A percentile compares a stretch with the other conserved stretches of the same genome.
These are phyloP conservation scores for Phainopepla nitens DNA, from an alignment of 2,113 vertebrate species.

Conservation along the genomic window DNA sequence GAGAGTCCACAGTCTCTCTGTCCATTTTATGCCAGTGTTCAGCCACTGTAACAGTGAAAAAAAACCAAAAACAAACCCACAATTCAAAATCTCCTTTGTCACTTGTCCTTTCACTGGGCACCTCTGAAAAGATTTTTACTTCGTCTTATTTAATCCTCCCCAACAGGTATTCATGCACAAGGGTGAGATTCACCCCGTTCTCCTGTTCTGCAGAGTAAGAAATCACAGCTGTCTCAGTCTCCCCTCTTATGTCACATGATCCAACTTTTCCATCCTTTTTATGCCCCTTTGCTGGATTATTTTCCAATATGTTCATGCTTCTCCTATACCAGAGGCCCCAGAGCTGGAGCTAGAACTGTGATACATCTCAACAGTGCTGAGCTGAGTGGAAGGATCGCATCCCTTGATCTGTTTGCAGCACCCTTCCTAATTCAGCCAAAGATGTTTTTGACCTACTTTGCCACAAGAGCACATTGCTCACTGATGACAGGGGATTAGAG, in stretches of 20 bases:
- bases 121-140: background rate
- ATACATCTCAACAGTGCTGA: background rate
- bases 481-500: background rate
- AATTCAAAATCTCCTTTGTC: background rate
- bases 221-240: background rate
- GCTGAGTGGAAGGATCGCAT: background rate
- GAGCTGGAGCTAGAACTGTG: background rate
- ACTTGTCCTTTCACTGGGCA: background rate
- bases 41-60: background rate
- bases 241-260: background rate
- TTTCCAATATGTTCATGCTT: background rate
- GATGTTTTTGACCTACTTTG: background rate
- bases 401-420: background rate
- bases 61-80: background rate
- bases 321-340: background rate
- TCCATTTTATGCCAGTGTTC: background rate
- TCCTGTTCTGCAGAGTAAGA: background rate
- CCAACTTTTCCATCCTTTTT: background rate
- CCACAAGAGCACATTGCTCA: background rate
- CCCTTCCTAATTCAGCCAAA: background rate
- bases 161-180: background rate
- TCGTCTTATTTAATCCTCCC: background rate
- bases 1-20: background rate
- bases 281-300: background rate
- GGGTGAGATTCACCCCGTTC: background rate